Base-by-base conservation (phyloP, 1,140 invertebrate species). In the Forficula auricularia region DNA sequence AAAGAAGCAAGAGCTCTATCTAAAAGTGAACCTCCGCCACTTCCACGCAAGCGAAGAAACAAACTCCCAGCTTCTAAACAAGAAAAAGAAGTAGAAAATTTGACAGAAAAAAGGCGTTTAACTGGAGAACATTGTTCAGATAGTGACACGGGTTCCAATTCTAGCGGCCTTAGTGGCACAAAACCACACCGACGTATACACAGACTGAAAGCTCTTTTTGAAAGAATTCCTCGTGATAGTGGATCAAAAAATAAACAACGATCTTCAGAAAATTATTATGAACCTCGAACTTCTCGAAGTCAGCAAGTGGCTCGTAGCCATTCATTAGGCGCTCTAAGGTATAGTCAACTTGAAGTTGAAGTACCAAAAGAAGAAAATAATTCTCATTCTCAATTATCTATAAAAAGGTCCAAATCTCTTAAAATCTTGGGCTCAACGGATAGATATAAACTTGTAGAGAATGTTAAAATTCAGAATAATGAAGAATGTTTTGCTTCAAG, bases 131-230 rank as follows among this genome's bases (percentile, higher is more conserved):
- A 44, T 37, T 40, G 32, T 14, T 40, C 39, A 15, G 40, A 38
- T 18, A 40, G 36, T 30, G 42, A 42, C 8, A 13, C 3, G 8
- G 22, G 22, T 27, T 27, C 22, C 13, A 22, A 10, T 19, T n/a
- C 45, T 39, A 38, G 32, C 19, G 27, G 15, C 33, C 40, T 10
- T 42, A 44, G 10, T 30, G 9, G 16, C 31, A 6, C 22, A 6
- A 4, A 10, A 27, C 22, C 22, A 4, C 4, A 10, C 4, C 4
- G 10, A 27, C 22, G 64, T 43, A 66, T 67, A 44, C 55, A 59
- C 0, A 63, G 62, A 45, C 50, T 67, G 13, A 63, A 60, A 48
- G 59, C 64, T 13, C 48, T 67, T n/a, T 68, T 67, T 57, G 66
- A 68, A 49, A 57, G 54, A 15, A 44, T 16, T 4, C 18, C n/a